Evolutionary conservation across 2,113 vertebrate species (phyloP), one percentile per base, ranked within the genome.

Genomic region (Zosterops lateralis): DNA sequence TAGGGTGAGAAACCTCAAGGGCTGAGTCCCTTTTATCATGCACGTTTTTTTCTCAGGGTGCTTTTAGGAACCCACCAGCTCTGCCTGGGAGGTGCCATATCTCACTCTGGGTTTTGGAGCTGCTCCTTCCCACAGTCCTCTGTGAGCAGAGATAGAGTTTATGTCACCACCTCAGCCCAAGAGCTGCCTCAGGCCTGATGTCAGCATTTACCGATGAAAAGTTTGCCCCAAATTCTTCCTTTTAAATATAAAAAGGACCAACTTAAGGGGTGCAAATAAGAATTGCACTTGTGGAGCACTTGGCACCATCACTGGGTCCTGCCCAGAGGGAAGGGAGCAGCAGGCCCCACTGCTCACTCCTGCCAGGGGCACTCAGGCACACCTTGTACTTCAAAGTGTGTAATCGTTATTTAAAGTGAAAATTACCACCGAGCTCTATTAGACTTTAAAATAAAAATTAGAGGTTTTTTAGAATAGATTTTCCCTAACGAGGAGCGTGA

Each of bases 401-500:
- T 91, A 45, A 95, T 91, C 6, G 6, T 95, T 97, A 95, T 60
- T 96, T 95, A 96, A 96, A 83, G 89, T 56, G 82, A 90, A 95
- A 95, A 96, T 96, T 67, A 95, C 84, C 94, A 64, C 58, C 0
- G 2, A 45, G 84, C 56, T 92, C 94, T 80, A 48, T 94, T 83
- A 91, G 94, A 80, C 78, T 94, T 95, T 77, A 88, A 95, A 96
- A 96, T 88, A 97, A 97, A 97, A 96, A 95, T 84, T 19, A 93
- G 94, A 95, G 96, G 87, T 91, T 95, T 95, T 95, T 85, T 38
- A 6, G 70, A 79, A 97, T 97, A 21, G 96, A 97, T 97, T 97
- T 97, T 95, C 93, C 90, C 96, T 95, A 96, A 97, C 65, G 85
- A 97, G 96, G 93, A 95, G 79, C 6, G 61, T 96, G 95, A 97